Evolutionary conservation across 2,797 vertebrate genomes (phyloP), one percentile per base, ranked within the genome.

Genomic region (Crypturellus tataupa): DNA sequence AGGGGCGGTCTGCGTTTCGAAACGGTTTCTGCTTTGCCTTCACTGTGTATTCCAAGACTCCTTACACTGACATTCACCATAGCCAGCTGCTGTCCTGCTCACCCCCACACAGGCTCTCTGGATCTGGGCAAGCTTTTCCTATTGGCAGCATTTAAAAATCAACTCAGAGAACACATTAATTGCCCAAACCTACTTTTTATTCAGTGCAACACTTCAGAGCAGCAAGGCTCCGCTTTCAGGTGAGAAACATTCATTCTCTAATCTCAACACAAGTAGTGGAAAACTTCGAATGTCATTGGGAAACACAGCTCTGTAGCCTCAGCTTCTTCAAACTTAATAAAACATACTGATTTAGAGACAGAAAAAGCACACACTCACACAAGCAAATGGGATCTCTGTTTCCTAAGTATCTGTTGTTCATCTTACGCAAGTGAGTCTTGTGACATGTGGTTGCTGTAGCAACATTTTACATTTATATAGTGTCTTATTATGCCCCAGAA

Each of bases 381-480:
- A 47, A 64, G 75, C 68, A 80, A 85, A 95, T 46, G 90, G 92
- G 87, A 96, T 95, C 92, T 93, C 87, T 67, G 4, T 35, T 93
- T 62, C 55, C 76, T 39, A 90, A 93, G 89, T 75, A 80, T 71
- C 92, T 85, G 85, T 65, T 89, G 89, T 93, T 96, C 89, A 87
- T 95, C 87, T 95, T 90, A 95, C 77, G 73, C 87, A 96, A 96
- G 94, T 40, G 94, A 93, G 93, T 93, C 82, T 83, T 69, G 94
- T 96, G 94, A 96, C 94, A 94, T 80, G 51, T 6, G 85, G 95
- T 96, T 96, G 93, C 94, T 89, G 92, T 91, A 86, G 93, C 87
- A 96, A 96, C 94, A 59, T 87, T 95, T 92, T 83, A 85, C 87
- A 95, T 95, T 90, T 79, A 80, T 92, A 65, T 76, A 76, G 93